A percentile compares a stretch with the other conserved stretches of the same genome.
Conservation (phyloP, 2,888 invertebrate genomes). For the Himalopsyche anomala region DNA sequence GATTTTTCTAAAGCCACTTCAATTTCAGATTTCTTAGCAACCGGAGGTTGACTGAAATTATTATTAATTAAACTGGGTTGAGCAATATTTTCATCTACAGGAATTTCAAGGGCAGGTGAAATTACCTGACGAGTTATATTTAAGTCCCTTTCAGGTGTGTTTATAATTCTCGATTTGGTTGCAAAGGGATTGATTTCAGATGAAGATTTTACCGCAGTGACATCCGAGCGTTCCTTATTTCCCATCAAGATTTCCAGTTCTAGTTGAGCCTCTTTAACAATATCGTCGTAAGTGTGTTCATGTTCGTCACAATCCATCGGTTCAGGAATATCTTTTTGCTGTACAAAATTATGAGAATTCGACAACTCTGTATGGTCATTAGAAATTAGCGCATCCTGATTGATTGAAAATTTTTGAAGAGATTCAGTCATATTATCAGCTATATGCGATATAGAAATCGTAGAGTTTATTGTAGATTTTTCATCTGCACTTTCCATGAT, state of each 20-base stretch:
- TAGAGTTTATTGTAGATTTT: not conserved
- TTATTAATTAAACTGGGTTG: not conserved
- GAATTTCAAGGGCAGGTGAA: not conserved
- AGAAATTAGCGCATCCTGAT: not conserved
- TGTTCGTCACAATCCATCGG: slow-evolving; percentile 56
- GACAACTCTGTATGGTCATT: not conserved
- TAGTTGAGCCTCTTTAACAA: not conserved
- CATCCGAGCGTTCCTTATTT: not conserved
- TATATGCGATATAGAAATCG: not conserved
- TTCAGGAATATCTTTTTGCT: slow-evolving; percentile 30
- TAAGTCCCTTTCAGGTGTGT: slow-evolving; percentile 54
- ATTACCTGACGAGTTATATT: not conserved
- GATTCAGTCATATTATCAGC: not conserved
- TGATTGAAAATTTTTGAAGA: not conserved
- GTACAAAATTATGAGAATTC: not conserved
- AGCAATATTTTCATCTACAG: not conserved
- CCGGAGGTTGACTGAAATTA: not conserved
- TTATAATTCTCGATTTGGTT: slow-evolving; percentile 53
- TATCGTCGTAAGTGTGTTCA: slow-evolving; percentile 1
- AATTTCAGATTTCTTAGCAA: not conserved
- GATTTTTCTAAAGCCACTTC: not conserved
- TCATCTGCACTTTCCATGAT: not conserved
- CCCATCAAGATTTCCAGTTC: not conserved
- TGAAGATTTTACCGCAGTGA: not conserved
- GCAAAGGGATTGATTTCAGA: slow-evolving; percentile 56